phyloP scores from a whole-genome alignment of 2,113 vertebrate genomes.

The Syngnathus typhle region DNA sequence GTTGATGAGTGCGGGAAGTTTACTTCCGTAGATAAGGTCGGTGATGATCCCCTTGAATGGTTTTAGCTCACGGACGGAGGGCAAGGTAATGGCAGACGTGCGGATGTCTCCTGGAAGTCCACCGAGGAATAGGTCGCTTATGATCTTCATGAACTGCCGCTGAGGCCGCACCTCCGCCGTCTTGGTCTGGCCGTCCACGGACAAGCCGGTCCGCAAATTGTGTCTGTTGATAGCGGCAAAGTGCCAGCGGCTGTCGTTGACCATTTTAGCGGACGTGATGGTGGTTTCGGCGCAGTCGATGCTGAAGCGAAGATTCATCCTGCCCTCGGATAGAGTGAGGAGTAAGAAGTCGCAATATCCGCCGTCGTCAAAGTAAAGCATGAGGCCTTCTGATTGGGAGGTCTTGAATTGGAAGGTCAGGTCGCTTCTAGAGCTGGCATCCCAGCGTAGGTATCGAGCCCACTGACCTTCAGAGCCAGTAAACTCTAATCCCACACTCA shows the following conservation, averaged over 20 bases:
- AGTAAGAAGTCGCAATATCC: conserved; percentile 94
- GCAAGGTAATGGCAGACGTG: conserved; percentile 80
- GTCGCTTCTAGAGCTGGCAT: conserved; percentile 87
- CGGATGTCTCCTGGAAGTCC: conserved; percentile 88
- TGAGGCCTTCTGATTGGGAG: conserved; percentile 79
- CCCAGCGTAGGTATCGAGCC: conserved; percentile 95
- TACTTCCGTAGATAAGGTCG: conserved; percentile 87
- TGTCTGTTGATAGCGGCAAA: conserved; percentile 85
- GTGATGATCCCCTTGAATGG: conserved; percentile 88
- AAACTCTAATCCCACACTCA: conserved; percentile 85
- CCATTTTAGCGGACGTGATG: conserved; percentile 76
- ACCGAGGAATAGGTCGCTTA: conserved; percentile 92
- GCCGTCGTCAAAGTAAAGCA: conserved; percentile 93
- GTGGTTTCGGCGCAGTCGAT: conserved; percentile 89
- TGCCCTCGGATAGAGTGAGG: conserved; percentile 78
- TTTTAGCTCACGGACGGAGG: conserved; percentile 76
- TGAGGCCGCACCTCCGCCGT: conserved; percentile 80
- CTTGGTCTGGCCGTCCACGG: conserved; percentile 82
- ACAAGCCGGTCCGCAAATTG: conserved; percentile 78
- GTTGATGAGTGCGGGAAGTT: conserved; percentile 81
- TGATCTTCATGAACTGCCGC: conserved; percentile 88
- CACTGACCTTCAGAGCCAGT: conserved; percentile 89
- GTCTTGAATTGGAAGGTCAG: conserved; percentile 96
- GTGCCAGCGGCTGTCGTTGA: conserved; percentile 91
- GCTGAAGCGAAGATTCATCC: conserved; percentile 83